Conservation (phyloP, 2,113 vertebrate species). For the Bos taurus region DNA sequence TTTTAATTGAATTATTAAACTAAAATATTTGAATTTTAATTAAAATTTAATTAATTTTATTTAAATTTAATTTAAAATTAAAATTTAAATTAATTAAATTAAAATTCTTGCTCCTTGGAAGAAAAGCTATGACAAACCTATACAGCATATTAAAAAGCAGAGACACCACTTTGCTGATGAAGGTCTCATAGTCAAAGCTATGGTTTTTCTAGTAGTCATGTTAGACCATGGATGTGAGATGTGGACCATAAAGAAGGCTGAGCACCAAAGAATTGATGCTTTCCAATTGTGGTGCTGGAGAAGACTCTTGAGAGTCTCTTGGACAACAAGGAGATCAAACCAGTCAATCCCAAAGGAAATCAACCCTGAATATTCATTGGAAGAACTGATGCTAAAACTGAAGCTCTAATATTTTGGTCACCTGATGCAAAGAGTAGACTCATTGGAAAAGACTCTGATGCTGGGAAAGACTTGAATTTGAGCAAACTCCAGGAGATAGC, state of each 20-base stretch:
- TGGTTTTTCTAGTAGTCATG: not conserved
- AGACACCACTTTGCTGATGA: not conserved
- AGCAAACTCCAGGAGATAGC: not conserved
- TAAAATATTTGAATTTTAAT: not conserved
- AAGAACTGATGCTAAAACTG: not conserved
- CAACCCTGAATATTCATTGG: not conserved
- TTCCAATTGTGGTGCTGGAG: not conserved
- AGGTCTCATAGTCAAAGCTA: not conserved
- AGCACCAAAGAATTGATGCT: not conserved
- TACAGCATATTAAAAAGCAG: not conserved
- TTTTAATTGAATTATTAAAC: not conserved
- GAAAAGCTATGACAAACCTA: not conserved
- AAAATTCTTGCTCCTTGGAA: not conserved
- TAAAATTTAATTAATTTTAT: not conserved
- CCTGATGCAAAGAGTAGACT: not conserved
- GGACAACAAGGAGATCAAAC: not conserved
- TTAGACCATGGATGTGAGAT: not conserved
- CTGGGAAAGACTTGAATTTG: not conserved
- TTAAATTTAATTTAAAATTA: not conserved
- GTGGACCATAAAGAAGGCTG: not conserved
- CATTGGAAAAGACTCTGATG: not conserved
- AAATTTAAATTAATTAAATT: not conserved
- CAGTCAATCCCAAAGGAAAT: not conserved
- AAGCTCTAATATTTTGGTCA: not conserved
- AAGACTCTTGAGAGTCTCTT: not conserved